Evolutionary conservation across 2,797 vertebrate species (phyloP), one percentile per base, ranked within the genome.

Genomic region (Echeneis naucrates): DNA sequence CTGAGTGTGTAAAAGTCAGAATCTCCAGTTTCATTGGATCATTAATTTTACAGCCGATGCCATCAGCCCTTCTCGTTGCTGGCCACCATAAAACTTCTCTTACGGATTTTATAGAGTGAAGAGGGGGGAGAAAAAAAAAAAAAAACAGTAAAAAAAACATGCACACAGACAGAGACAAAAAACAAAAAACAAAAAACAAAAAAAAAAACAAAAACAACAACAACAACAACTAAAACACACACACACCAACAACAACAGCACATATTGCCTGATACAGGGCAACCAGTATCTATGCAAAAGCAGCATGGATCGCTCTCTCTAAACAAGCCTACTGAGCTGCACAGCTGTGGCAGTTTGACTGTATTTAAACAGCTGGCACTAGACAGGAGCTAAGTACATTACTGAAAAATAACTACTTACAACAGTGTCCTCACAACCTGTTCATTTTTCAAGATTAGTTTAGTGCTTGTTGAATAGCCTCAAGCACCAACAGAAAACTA

Each of bases 301-400:
- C 81, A 85, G 83, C 75, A 77, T 61, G 66, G 78, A 78, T 88
- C 71, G 85, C 73, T 79, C 62, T 86, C 67, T 76, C 45, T 56
- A 67, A 88, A 86, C 57, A 64, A 69, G 44, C 65, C 37, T 56
- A 33, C 19, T 77, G 72, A 62, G 48, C 48, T 65, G 60, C 70
- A 82, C 87, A 90, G 87, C 86, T 91, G 90, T 44, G 50, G 72
- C 68, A 53, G 58, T 72, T 65, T 80, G 77, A 77, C 61, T 84
- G 57, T 69, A 56, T 75, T 78, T 60, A 70, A 82, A 89, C 89
- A 93, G 83, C 82, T 89, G 88, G 78, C 60, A 51, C 63, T 23
- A 50, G 63, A 77, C 64, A 69, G 69, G 19, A 72, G 80, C 57
- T 48, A 51, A 68, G 66, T 58, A 62, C 51, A 75, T 48, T 37